Base-by-base conservation (phyloP, 2,113 vertebrate species). In the Sinocyclocheilus anophthalmus region DNA sequence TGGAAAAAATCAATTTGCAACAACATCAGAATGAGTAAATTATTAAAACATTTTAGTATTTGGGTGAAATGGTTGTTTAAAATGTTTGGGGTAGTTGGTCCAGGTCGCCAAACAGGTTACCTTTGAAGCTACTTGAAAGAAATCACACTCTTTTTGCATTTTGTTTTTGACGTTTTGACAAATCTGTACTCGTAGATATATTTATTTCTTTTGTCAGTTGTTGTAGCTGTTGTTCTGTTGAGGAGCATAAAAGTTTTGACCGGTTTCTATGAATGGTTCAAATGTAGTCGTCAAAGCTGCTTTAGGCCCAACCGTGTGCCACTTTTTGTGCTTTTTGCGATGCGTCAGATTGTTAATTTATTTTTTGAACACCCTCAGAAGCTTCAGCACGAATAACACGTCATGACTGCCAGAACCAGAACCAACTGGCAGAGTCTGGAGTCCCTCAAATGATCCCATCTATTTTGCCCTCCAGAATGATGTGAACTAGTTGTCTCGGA, bases 301-400 rank as follows among this genome's bases (percentile, higher is more conserved):
- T 67, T 45, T 8, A 3, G 14, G n/a, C 22, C 59, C 37, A 9
- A 39, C 13, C 39, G 1, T 48, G 37, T 42, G 55, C 12, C 22
- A 13, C 13, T 42, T 63, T 65, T 65, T 81, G 55, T 8, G 8
- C 13, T 42, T 63, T 65, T 65, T 81, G 55, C 14, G 8, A 45
- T 22, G n/a, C 5, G 37, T 24, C 55, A 13, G 9, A 10, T 10
- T 45, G 9, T 76, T 33, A 33, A 0, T 33, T 33, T 2, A 2
- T 50, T 30, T 26, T 77, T 77, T 50, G 30, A 11, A 9, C 10
- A 4, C n/a, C 57, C 59, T 65, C 59, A 65, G 22, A 81, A 8
- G 37, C 78, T 81, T 65, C 50, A 79, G 30, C 50, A 45, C 50
- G 65, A 39, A 72, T 26, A 82, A 57, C 22, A 61, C 33, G 39